Conservation (phyloP, 53 echinoderm and acorn worm genomes). For the Zoroaster sp. region DNA sequence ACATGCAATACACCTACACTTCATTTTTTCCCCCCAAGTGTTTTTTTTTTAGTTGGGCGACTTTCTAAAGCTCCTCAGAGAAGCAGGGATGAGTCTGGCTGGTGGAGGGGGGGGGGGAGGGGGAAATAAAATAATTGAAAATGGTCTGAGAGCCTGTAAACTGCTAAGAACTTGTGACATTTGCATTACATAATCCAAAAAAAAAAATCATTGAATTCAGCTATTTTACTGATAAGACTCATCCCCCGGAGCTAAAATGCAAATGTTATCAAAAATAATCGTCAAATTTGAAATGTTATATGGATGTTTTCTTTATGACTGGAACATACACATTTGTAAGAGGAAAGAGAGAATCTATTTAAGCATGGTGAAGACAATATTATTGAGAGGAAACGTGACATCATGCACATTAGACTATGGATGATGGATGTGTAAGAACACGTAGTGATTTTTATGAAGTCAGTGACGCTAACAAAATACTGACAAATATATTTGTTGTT, state of each 20-base stretch:
- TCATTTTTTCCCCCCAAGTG: neutral
- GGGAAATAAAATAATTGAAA: no score
- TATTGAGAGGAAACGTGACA: neutral
- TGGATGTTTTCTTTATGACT: neutral
- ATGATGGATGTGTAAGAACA: constrained; percentile 51
- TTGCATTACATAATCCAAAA: no score
- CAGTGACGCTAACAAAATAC: neutral
- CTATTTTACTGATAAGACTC: no score
- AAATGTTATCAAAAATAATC: neutral
- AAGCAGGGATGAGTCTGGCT: no score
- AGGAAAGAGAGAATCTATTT: neutral
- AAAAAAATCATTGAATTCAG: no score
- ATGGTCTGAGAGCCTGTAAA: no score
- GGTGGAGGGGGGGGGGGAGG: no score
- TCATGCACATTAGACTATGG: constrained; percentile 46
- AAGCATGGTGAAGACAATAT: constrained; percentile 5
- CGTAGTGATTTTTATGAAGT: constrained; percentile 6
- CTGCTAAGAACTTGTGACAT: no score
- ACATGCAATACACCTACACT: constrained; percentile 32
- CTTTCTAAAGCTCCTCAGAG: no score
- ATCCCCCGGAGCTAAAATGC: neutral
- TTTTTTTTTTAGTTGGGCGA: no score
- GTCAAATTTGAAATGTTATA: neutral
- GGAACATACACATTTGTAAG: neutral
- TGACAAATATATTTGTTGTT: neutral